Base-by-base conservation (phyloP, 2,113 vertebrate species). In the Acanthochromis polyacanthus region DNA sequence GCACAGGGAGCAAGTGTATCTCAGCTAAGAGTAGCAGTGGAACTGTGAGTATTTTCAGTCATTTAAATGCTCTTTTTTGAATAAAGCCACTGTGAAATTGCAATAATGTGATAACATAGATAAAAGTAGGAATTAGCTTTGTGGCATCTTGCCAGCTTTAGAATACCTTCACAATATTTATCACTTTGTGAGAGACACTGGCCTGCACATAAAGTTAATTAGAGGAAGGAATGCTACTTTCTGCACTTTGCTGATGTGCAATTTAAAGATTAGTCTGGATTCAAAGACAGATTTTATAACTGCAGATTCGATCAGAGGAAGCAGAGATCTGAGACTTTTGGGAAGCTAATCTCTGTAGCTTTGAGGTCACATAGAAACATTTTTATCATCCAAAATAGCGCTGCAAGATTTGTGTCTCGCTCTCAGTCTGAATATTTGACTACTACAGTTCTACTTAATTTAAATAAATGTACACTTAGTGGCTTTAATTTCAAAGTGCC, bases 61-160 rank as follows among this genome's bases (percentile, higher is more conserved):
- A 14, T 19, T 30, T 46, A 65, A 60, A 79, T 55, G 52, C 12
- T 11, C 15, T 30, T 25, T 25, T 79, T 75, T 22, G 43, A 55
- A 66, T 11, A 43, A 48, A 38, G 23, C 12, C 25, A 19, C 22
- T 5, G 19, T 61, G 20, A 67, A 52, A n/a, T 55, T 32, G 28
- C 22, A 65, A 12, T 22, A 28, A 2, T 32, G 52, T 25, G 52
- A 55, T 55, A 22, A 55, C 23, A 23, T 19, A 61, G 43, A 65
- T 82, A 12, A 71, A 78, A 70, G 59, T 0, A 56, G 69, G 30
- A 52, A 68, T 73, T 46, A 36, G 56, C 28, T 68, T 55, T 58
- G 50, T 64, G 53, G 30, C 28, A 50, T 51, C 57, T 58, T 53
- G 36, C 28, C 56, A 57, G n/a, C 50, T 66, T 43, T 28, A 46